Evolutionary conservation across 2,888 invertebrate genomes (phyloP).

Genomic region (Nomada lathburiana): DNA sequence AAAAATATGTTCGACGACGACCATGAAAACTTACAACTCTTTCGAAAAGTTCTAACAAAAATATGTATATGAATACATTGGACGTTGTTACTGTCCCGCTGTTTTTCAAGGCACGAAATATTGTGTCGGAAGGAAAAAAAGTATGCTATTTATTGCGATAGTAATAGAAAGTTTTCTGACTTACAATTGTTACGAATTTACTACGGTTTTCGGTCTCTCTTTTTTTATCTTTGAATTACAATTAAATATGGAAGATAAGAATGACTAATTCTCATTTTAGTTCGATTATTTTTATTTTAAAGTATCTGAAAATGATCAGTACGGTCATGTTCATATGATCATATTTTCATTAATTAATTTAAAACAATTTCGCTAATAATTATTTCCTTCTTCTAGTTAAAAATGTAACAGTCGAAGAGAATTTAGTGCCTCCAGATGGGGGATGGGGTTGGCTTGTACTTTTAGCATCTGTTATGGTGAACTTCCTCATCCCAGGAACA

Average conservation of each 20-base stretch:
- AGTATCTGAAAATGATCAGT: background rate
- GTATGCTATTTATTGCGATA: background rate
- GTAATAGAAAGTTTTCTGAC: background rate
- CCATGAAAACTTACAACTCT: conserved; percentile 3
- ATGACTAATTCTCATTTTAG: background rate
- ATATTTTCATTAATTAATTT: background rate
- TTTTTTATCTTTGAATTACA: background rate
- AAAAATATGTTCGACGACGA: conserved; percentile 24
- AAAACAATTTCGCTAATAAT: background rate
- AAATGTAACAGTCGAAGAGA: conserved; percentile 84
- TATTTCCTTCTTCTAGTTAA: conserved; percentile 62
- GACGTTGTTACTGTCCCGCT: background rate
- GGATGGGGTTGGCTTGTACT: conserved; percentile 94
- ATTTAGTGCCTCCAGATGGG: conserved; percentile 93
- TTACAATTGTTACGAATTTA: background rate
- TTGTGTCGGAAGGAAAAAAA: background rate
- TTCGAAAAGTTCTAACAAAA: conserved; percentile 28
- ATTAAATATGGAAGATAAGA: background rate
- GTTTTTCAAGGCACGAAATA: background rate
- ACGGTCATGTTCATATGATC: background rate
- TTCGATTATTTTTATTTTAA: background rate
- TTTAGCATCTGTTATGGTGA: conserved; percentile 90
- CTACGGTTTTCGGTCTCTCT: background rate
- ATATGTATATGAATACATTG: background rate
- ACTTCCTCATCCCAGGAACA: conserved; percentile 93